Evolutionary conservation across 2,888 invertebrate species (phyloP).

Genomic region (Xanthostigma xanthostigma): DNA sequence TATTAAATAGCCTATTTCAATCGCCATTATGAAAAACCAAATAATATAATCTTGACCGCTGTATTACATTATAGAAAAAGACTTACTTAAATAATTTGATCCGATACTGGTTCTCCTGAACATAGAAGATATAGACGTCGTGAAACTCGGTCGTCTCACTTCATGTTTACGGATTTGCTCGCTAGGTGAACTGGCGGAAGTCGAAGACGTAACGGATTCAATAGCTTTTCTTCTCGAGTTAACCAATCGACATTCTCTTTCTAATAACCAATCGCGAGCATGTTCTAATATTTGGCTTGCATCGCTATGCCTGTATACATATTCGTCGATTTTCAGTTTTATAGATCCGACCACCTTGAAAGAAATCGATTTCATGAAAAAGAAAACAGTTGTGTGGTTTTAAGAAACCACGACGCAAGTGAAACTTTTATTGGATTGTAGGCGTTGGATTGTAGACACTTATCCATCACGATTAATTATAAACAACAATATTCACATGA

Average conservation of each 20-base stretch:
- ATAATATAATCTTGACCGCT: too few relatives aligned
- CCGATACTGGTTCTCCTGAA: conserved; percentile 44
- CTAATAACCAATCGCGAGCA: conserved; percentile 63
- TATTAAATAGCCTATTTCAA: too few relatives aligned
- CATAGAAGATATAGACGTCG: conserved; percentile 59
- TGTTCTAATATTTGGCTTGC: conserved; percentile 51
- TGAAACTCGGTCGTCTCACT: conserved; percentile 59
- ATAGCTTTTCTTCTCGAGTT: conserved; percentile 49
- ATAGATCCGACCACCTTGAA: conserved; percentile 57
- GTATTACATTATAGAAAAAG: neutral
- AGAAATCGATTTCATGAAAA: conserved; percentile 7
- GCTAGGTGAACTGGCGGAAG: conserved; percentile 16
- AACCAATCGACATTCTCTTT: conserved; percentile 60
- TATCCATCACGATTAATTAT: too few relatives aligned
- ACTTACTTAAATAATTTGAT: conserved; percentile 3
- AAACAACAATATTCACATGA: too few relatives aligned
- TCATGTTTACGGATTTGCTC: conserved; percentile 48
- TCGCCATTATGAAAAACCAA: too few relatives aligned
- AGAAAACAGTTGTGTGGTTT: too few relatives aligned
- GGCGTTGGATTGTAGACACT: too few relatives aligned
- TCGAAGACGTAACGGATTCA: conserved; percentile 25
- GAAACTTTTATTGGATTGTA: too few relatives aligned
- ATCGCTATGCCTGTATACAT: conserved; percentile 44
- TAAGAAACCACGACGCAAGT: too few relatives aligned
- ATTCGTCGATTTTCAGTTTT: conserved; percentile 75